A percentile compares a stretch with the other conserved stretches of the same genome.
Evolutionary conservation across 2,113 vertebrate species (phyloP).

Genomic region (Arothron firmamentum): DNA sequence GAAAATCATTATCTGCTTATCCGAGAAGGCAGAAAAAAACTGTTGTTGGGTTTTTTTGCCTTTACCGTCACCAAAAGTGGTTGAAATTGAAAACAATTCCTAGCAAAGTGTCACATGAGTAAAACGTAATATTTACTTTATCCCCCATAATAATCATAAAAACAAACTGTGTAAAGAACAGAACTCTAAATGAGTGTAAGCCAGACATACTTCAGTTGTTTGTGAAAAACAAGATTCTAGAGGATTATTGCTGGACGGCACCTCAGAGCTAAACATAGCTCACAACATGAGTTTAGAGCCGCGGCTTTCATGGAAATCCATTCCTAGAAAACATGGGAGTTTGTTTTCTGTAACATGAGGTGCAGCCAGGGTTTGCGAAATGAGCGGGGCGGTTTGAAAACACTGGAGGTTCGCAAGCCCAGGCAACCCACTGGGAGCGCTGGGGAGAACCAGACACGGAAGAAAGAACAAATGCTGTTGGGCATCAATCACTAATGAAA

Average conservation of each 20-base stretch:
- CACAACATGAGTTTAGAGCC: conserved; percentile 9
- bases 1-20: too few relatives aligned
- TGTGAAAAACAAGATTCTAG: neutral
- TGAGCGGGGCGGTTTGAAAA: conserved; percentile 42
- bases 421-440: neutral
- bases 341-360: conserved; percentile 44
- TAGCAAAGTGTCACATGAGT: too few relatives aligned
- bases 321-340: conserved; percentile 51
- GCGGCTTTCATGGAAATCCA: conserved; percentile 18
- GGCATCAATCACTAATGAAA: neutral
- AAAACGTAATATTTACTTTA: too few relatives aligned
- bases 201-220: neutral
- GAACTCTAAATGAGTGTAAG: neutral
- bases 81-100: too few relatives aligned
- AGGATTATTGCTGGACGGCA: neutral
- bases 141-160: neutral
- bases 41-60: too few relatives aligned
- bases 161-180: neutral
- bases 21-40: too few relatives aligned
- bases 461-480: neutral
- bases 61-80: too few relatives aligned
- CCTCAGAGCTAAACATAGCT: conserved; percentile 19
- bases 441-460: too few relatives aligned
- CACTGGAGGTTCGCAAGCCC: neutral
- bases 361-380: conserved; percentile 29